Evolutionary conservation across 2,888 invertebrate genomes (phyloP).

Genomic region (Andrena dorsata): DNA sequence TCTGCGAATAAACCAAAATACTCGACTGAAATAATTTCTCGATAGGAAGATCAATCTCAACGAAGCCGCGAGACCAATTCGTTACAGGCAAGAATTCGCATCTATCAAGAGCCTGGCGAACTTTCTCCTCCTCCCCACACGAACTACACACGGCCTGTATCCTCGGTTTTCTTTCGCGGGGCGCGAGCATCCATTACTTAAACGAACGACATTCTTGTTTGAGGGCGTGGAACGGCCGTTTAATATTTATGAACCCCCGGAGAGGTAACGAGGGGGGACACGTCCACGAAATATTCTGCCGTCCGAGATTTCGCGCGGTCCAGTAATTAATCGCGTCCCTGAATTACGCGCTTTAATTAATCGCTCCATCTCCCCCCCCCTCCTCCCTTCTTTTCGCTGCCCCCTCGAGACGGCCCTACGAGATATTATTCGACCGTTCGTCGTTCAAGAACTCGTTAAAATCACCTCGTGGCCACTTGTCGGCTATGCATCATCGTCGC

Average conservation of each 20-base stretch:
- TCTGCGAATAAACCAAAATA: background rate
- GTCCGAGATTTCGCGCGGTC: conserved; percentile 9
- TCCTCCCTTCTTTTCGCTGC: background rate
- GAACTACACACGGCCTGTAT: background rate
- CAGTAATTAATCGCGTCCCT: conserved; percentile 43
- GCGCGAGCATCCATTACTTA: conserved; percentile 51
- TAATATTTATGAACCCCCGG: conserved; percentile 47
- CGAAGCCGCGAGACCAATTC: conserved; percentile 23
- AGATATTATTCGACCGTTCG: background rate
- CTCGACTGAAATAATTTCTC: conserved; percentile 16
- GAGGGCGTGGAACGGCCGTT: conserved; percentile 35
- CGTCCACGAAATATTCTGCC: conserved; percentile 28
- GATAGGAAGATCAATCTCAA: conserved; percentile 32
- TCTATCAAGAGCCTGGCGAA: conserved; percentile 27
- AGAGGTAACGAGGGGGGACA: background rate
- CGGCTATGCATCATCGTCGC: background rate
- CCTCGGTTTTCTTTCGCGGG: conserved; percentile 4
- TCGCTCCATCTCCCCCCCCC: background rate
- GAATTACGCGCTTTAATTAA: conserved; percentile 22
- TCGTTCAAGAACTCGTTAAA: background rate
- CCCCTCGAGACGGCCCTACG: background rate
- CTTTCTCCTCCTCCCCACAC: background rate
- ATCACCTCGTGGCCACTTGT: background rate
- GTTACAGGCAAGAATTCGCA: conserved; percentile 39
- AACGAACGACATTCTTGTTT: conserved; percentile 43